Conservation (phyloP, 2,797 vertebrate species). For the Thaleichthys pacificus region DNA sequence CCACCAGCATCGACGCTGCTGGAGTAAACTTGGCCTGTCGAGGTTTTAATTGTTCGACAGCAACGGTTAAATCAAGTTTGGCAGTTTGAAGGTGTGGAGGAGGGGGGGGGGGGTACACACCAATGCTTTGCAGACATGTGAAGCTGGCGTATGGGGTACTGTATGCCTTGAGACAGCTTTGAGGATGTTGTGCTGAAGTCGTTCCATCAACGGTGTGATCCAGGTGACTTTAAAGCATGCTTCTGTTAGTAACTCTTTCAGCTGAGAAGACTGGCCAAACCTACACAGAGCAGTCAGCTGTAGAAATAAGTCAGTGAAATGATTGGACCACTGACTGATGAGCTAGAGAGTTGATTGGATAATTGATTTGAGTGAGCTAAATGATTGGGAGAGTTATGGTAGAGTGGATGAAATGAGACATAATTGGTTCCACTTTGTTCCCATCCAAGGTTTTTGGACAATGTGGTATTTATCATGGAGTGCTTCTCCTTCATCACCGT, state of each 20-base stretch:
- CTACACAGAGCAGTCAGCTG: neutral
- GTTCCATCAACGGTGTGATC: neutral
- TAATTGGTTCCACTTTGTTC: neutral
- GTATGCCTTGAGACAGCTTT: constrained; percentile 25
- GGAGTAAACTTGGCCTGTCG: no score
- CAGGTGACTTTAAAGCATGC: neutral
- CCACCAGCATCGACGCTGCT: no score
- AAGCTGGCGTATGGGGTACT: neutral
- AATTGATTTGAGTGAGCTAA: neutral
- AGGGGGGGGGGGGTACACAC: no score
- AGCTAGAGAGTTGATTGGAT: neutral
- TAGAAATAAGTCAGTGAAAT: neutral
- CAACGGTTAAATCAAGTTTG: neutral
- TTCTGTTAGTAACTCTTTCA: neutral
- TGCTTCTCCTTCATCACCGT: neutral
- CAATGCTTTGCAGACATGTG: no score
- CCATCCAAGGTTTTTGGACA: neutral
- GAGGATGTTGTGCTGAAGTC: neutral
- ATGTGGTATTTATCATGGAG: no score
- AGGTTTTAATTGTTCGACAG: no score
- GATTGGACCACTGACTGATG: neutral
- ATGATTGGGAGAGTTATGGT: neutral
- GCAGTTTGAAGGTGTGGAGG: neutral
- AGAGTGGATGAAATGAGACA: neutral
- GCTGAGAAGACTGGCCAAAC: neutral